Percentiles rank a stretch among this genome's conserved stretches.
Evolutionary conservation across 2,797 vertebrate genomes (phyloP).

Genomic region (Zenarchopterus dispar): DNA sequence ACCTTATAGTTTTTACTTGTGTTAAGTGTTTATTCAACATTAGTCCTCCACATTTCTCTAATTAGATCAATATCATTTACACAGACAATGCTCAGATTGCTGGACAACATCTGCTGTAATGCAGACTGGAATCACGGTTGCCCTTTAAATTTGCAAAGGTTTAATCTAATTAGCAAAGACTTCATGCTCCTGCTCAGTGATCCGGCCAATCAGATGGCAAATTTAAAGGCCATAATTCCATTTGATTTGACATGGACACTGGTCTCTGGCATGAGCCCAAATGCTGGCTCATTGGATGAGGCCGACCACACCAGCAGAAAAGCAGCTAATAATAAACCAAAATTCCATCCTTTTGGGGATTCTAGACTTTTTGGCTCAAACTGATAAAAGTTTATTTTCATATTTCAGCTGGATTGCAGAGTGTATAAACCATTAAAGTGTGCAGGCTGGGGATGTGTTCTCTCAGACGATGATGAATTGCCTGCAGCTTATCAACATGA

Average conservation of each 20-base stretch:
- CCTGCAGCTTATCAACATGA: slow-evolving; percentile 75
- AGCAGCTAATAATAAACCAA: slow-evolving; percentile 24
- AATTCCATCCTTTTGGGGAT: slow-evolving; percentile 21
- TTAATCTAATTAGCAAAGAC: slow-evolving; percentile 65
- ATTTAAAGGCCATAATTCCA: slow-evolving; percentile 62
- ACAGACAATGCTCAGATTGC: slow-evolving; percentile 13
- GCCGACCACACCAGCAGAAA: slow-evolving; percentile 13
- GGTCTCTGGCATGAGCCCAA: slow-evolving; percentile 37
- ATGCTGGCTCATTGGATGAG: slow-evolving; percentile 31
- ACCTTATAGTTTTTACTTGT: neutral
- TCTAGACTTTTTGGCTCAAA: slow-evolving; percentile 16
- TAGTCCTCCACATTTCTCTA: slow-evolving; percentile 5
- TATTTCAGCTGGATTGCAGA: slow-evolving; percentile 46
- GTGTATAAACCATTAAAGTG: slow-evolving; percentile 50
- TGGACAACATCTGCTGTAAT: slow-evolving; percentile 14
- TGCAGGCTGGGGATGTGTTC: slow-evolving; percentile 53
- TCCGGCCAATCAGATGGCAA: slow-evolving; percentile 61
- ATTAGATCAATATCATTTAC: slow-evolving; percentile 27
- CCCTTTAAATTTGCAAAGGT: slow-evolving; percentile 53
- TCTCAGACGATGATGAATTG: slow-evolving; percentile 78
- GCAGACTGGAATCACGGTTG: slow-evolving; percentile 41
- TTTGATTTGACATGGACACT: slow-evolving; percentile 68
- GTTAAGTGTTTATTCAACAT: neutral
- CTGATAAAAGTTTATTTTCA: slow-evolving; percentile 14
- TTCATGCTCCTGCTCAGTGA: slow-evolving; percentile 43